These are phyloP conservation scores for Paralichthys olivaceus DNA, from an alignment of 2,113 vertebrate genomes.

Conservation along the genomic window DNA sequence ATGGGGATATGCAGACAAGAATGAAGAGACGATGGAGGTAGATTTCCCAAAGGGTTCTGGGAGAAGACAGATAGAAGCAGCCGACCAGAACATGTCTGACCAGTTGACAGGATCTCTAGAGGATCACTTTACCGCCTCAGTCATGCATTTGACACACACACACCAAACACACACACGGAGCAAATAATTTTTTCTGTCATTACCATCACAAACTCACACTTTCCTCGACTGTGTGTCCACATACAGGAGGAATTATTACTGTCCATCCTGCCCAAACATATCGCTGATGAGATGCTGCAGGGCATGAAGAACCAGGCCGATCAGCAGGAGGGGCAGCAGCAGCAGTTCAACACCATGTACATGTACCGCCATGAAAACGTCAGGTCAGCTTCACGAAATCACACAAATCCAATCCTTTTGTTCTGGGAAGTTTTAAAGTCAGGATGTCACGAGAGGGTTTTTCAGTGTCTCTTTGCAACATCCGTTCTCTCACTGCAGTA, in stretches of 20 bases:
- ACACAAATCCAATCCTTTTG: background rate
- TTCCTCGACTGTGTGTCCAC: background rate
- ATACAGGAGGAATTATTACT: slow-evolving; percentile 92
- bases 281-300: slow-evolving; percentile 96
- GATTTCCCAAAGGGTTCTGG: slow-evolving; percentile 11
- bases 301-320: slow-evolving; percentile 94
- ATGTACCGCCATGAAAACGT: slow-evolving; percentile 98
- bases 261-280: slow-evolving; percentile 96
- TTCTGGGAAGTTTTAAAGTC: background rate
- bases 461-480: background rate
- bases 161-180: background rate
- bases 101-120: slow-evolving; percentile 57
- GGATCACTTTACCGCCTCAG: slow-evolving; percentile 7
- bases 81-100: slow-evolving; percentile 45
- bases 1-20: background rate
- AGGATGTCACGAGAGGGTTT: background rate
- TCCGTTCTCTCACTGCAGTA: slow-evolving; percentile 78
- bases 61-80: slow-evolving; percentile 30
- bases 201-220: background rate
- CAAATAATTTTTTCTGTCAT: background rate
- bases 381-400: slow-evolving; percentile 82
- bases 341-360: slow-evolving; percentile 99
- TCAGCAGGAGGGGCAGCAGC: slow-evolving; percentile 92
- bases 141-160: slow-evolving; percentile 18
- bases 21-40: background rate